phyloP scores from a whole-genome alignment of 2,113 vertebrate species.

The Ciconia stormi region DNA sequence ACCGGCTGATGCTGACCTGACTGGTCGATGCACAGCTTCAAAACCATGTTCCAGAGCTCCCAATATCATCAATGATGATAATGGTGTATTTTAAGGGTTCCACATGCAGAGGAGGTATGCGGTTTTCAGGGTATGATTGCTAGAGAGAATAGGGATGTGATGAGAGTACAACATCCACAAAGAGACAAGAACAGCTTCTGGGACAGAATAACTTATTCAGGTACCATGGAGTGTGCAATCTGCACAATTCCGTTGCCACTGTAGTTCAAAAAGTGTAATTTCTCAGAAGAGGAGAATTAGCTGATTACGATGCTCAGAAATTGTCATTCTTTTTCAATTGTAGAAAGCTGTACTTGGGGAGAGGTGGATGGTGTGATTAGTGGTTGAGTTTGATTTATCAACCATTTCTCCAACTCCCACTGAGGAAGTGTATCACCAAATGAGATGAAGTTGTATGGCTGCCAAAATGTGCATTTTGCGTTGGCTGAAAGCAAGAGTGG shows the following conservation, averaged over 20 bases:
- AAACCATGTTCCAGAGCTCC: not conserved
- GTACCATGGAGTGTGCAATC: not conserved
- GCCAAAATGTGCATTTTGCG: constrained; percentile 23
- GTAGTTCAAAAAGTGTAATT: not conserved
- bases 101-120: not conserved
- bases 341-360: not conserved
- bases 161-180: not conserved
- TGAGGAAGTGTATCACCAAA: not conserved
- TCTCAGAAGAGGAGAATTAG: not conserved
- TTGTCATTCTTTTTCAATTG: not conserved
- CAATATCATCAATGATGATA: not conserved
- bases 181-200: not conserved
- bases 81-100: not conserved
- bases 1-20: not conserved
- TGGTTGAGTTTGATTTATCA: constrained; percentile 7
- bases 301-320: not conserved
- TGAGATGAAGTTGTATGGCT: not conserved
- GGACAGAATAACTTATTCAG: not conserved
- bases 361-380: not conserved
- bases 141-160: not conserved
- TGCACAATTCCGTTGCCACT: not conserved
- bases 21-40: not conserved
- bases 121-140: not conserved
- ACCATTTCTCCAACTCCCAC: not conserved
- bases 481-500: not conserved